Evolutionary conservation across 2,888 invertebrate genomes (phyloP).

Genomic region (Girardia tigrina): DNA sequence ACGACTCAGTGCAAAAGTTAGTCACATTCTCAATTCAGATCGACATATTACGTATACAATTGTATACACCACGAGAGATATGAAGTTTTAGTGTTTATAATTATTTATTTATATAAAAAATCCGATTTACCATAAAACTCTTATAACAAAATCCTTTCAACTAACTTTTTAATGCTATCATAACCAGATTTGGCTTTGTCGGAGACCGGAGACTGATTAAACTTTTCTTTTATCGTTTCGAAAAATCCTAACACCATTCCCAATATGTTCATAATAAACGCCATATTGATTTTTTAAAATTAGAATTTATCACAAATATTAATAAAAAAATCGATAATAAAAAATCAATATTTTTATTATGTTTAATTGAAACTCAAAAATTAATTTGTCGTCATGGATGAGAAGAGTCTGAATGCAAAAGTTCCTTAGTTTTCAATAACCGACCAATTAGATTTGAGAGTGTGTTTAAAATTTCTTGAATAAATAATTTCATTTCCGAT

Average conservation of each 20-base stretch:
- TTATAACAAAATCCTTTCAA: not conserved
- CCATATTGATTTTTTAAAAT: not conserved
- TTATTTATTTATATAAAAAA: no score
- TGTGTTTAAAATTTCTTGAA: not conserved
- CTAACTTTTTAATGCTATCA: constrained; percentile 12
- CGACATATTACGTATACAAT: no score
- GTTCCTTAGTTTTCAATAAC: constrained; percentile 13
- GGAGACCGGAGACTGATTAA: not conserved
- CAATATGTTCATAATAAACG: not conserved
- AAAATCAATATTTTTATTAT: constrained; percentile 23
- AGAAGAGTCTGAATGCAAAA: constrained; percentile 16
- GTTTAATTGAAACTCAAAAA: constrained; percentile 19
- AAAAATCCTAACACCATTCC: not conserved
- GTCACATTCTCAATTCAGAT: no score
- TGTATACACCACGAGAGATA: no score
- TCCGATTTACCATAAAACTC: no score
- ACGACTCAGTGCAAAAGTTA: no score
- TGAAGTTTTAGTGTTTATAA: no score
- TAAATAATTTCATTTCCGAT: constrained; percentile 23
- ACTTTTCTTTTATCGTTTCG: not conserved
- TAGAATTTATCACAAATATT: not conserved
- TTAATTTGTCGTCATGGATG: constrained; percentile 16
- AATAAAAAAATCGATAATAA: not conserved
- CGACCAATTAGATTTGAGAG: constrained; percentile 15
- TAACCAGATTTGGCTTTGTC: constrained; percentile 7